Evolutionary conservation across 2,113 vertebrate genomes (phyloP).

Genomic region (Donacobius atricapilla): DNA sequence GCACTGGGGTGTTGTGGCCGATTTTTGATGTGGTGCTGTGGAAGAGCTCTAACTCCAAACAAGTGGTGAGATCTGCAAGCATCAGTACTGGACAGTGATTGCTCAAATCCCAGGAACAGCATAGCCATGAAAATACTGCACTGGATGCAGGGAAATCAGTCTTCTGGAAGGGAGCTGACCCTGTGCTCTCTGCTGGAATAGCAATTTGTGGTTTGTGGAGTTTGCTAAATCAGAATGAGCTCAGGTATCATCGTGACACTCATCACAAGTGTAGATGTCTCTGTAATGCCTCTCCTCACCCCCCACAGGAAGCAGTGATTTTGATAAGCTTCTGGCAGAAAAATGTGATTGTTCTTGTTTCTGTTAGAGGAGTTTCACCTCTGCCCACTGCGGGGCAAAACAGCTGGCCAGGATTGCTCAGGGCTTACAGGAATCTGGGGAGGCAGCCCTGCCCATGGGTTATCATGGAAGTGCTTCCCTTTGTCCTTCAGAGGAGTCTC

Average conservation of each 20-base stretch:
- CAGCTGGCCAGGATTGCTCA: neutral
- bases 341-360: neutral
- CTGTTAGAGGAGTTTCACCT: neutral
- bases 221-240: neutral
- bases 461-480: neutral
- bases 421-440: neutral
- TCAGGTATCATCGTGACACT: neutral
- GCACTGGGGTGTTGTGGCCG: neutral
- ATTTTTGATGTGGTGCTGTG: neutral
- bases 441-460: accelerated
- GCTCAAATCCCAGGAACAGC: neutral
- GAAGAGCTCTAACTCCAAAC: neutral
- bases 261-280: neutral
- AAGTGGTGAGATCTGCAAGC: neutral
- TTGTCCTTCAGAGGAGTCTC: neutral
- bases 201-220: neutral
- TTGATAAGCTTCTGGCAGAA: neutral
- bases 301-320: neutral
- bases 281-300: neutral
- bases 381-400: neutral
- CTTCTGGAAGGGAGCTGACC: neutral
- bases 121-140: neutral
- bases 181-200: neutral
- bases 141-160: neutral
- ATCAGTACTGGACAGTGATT: neutral